phyloP scores from a whole-genome alignment of 2,113 vertebrate species.

The Sporophila hypoxantha region DNA sequence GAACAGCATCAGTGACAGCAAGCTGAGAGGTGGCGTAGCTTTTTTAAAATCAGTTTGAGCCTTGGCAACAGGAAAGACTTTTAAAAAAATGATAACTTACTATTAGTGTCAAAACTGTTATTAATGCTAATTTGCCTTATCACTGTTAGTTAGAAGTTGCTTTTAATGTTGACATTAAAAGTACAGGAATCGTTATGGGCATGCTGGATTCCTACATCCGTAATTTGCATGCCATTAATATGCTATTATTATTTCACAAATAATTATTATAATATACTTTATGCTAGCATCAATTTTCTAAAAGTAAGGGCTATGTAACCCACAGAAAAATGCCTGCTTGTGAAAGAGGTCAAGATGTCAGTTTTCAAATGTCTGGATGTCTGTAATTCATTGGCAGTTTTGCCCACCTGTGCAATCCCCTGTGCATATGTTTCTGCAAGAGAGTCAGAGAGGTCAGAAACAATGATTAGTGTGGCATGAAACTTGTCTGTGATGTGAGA shows the following conservation, averaged over 20 bases:
- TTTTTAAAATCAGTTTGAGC: slow-evolving; percentile 49
- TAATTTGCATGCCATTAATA: slow-evolving; percentile 72
- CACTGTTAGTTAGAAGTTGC: slow-evolving; percentile 66
- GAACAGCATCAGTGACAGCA: slow-evolving; percentile 27
- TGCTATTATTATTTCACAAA: slow-evolving; percentile 69
- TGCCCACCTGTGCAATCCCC: background rate
- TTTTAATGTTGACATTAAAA: slow-evolving; percentile 75
- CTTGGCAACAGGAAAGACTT: slow-evolving; percentile 57
- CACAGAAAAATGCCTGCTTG: background rate
- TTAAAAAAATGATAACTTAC: slow-evolving; percentile 63
- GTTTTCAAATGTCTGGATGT: background rate
- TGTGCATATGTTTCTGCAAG: background rate
- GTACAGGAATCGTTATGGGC: slow-evolving; percentile 61
- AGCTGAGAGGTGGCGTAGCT: slow-evolving; percentile 5
- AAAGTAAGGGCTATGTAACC: background rate
- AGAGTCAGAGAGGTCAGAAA: background rate
- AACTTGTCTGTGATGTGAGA: background rate
- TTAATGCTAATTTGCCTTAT: slow-evolving; percentile 71
- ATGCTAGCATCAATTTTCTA: slow-evolving; percentile 56
- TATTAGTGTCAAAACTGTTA: slow-evolving; percentile 74
- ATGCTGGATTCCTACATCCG: slow-evolving; percentile 61
- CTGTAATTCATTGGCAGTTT: background rate
- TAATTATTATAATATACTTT: slow-evolving; percentile 61
- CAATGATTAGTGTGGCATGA: background rate
- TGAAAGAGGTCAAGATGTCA: background rate